These are phyloP conservation scores for Sorex fumeus DNA, from an alignment of 2,113 vertebrate genomes.

Conservation along the genomic window DNA sequence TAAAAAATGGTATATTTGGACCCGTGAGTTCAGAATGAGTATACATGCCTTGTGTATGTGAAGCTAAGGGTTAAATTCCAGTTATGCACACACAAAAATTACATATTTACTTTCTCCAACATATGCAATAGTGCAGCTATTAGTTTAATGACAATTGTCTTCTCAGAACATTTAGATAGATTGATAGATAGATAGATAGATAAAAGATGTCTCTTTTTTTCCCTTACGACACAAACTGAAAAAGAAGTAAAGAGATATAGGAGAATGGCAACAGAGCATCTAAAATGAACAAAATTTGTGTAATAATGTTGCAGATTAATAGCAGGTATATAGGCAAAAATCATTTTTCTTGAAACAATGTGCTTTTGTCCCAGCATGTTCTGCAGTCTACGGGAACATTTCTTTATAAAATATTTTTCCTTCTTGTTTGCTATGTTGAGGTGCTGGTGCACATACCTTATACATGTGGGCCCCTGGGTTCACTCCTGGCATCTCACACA, in stretches of 20 bases:
- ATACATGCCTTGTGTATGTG: too few species aligned
- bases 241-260: background rate
- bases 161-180: too few species aligned
- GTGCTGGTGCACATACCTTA: too few species aligned
- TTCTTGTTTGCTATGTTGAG: background rate
- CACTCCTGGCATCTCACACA: too few species aligned
- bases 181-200: too few species aligned
- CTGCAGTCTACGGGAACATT: background rate
- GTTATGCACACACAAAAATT: too few species aligned
- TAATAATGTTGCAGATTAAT: background rate
- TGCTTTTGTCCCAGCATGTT: background rate
- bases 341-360: conserved; percentile 20
- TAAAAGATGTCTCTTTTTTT: too few species aligned
- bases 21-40: too few species aligned
- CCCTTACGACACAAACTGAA: too few species aligned
- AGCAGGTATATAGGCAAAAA: background rate
- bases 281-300: background rate
- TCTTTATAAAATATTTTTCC: background rate
- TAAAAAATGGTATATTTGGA: too few species aligned
- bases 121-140: background rate
- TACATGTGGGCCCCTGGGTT: too few species aligned
- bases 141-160: background rate
- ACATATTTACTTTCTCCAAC: background rate
- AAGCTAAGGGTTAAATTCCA: too few species aligned
- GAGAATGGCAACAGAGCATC: background rate